Conservation (phyloP, 1,140 invertebrate species). For the Ceratitis capitata region DNA sequence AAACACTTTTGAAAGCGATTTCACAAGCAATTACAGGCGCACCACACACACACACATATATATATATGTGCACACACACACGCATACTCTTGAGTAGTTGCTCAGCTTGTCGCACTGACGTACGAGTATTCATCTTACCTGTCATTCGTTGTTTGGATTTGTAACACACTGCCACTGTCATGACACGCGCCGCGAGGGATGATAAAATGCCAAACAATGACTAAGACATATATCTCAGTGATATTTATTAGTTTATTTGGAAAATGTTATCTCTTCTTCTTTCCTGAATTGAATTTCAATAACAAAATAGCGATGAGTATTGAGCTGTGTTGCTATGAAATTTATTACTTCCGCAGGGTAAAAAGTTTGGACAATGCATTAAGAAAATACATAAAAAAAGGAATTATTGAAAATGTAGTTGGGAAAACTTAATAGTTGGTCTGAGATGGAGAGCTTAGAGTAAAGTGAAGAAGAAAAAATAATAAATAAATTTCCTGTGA, state of each 20-base stretch:
- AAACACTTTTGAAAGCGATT: neutral
- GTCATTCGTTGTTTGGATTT: neutral
- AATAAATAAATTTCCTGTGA: no score
- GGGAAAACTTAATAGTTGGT: no score
- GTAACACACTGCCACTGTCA: neutral
- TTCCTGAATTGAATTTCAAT: neutral
- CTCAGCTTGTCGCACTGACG: neutral
- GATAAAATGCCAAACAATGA: neutral
- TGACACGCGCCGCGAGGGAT: neutral
- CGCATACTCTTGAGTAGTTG: no score
- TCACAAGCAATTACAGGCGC: neutral
- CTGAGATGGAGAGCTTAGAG: no score
- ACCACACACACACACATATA: no score
- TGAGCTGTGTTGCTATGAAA: neutral
- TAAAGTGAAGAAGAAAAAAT: no score
- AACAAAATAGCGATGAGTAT: neutral
- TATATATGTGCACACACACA: no score
- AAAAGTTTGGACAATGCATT: neutral
- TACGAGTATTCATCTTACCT: slow-evolving; percentile 7
- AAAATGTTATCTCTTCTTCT: neutral
- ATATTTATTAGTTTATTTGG: neutral
- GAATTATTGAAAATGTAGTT: no score
- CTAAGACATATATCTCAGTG: neutral
- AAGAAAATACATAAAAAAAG: no score
- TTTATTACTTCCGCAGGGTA: neutral